Evolutionary conservation across 2,113 vertebrate species (phyloP), one percentile per base, ranked within the genome.

Genomic region (Cariama cristata): DNA sequence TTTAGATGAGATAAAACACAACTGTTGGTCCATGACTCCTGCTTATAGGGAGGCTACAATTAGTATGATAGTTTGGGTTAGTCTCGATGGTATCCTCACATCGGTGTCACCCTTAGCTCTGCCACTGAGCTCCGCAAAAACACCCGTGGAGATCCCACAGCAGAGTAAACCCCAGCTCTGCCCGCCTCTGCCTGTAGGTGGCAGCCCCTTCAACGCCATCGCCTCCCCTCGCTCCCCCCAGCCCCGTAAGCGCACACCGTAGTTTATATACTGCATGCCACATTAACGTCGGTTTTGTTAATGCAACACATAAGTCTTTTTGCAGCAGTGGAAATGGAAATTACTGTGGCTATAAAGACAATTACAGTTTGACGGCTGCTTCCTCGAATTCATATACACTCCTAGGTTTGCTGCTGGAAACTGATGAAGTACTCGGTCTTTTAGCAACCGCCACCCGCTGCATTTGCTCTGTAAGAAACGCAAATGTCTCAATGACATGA

Each of bases 171-270:
- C n/a, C 35, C 74, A 7, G 53, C 71, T 45, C 8, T 53, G 0
- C 28, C 44, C 3, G 40, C 63, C 77, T 38, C 52, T 17, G 95
- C 73, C 96, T 95, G 80, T 92, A 97, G 97, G 62, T 96, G 96
- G 97, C 95, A 96, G 95, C 77, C 58, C 71, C 90, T 45, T 23
- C 76, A 91, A 63, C 6, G 24, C 56, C 44, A 67, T 79, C 7
- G 3, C 63, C 73, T 83, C 14, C 40, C 2, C 32, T 19, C 17
- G 21, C 13, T 66, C 4, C 8, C 53, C 79, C 56, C 76, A 32
- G 62, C 49, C 53, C 52, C 55, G 11, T 0, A 7, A 28, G 23
- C 10, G 2, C 23, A 5, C 38, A 1, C 30, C 4, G 24, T 3
- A 6, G 68, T 26, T 67, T 12, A 32, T 17, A 11, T 2, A 2